Conservation (phyloP, 1,140 invertebrate genomes). For the Drosophila ficusphila region DNA sequence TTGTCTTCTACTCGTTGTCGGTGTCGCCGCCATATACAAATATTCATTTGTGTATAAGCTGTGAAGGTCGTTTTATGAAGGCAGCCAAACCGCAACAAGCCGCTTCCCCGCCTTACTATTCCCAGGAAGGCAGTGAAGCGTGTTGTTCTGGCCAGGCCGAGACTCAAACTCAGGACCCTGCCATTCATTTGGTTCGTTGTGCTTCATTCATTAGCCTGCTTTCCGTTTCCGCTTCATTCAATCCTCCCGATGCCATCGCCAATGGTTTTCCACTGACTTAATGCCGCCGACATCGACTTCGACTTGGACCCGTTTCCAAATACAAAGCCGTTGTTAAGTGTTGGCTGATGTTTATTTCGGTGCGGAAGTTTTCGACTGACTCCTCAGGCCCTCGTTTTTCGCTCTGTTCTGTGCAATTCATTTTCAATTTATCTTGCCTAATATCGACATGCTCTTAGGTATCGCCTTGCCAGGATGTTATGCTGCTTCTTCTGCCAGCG, state of each 20-base stretch:
- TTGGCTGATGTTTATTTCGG: conserved; percentile 58
- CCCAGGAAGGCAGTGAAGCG: conserved; percentile 49
- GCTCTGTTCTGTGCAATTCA: conserved; percentile 65
- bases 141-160: conserved; percentile 21
- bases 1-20: conserved; percentile 36
- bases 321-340: conserved; percentile 42
- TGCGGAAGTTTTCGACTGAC: conserved; percentile 45
- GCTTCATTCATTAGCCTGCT: conserved; percentile 80
- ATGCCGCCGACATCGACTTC: conserved; percentile 62
- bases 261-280: conserved; percentile 61
- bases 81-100: conserved; percentile 21
- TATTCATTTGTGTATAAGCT: conserved; percentile 50
- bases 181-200: conserved; percentile 79
- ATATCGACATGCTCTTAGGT: conserved; percentile 75
- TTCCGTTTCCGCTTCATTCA: conserved; percentile 82
- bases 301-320: conserved; percentile 26
- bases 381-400: not conserved
- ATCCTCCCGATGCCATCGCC: conserved; percentile 63
- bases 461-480: conserved; percentile 30
- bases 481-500: conserved; percentile 29
- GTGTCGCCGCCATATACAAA: conserved; percentile 48
- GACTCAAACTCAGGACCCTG: conserved; percentile 15
- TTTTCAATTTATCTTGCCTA: conserved; percentile 82
- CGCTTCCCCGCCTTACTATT: conserved; percentile 4
- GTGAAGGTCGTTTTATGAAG: conserved; percentile 53